A percentile compares a stretch with the other conserved stretches of the same genome.
Evolutionary conservation across 2,888 invertebrate genomes (phyloP).

Genomic region (Antheraea assamensis): DNA sequence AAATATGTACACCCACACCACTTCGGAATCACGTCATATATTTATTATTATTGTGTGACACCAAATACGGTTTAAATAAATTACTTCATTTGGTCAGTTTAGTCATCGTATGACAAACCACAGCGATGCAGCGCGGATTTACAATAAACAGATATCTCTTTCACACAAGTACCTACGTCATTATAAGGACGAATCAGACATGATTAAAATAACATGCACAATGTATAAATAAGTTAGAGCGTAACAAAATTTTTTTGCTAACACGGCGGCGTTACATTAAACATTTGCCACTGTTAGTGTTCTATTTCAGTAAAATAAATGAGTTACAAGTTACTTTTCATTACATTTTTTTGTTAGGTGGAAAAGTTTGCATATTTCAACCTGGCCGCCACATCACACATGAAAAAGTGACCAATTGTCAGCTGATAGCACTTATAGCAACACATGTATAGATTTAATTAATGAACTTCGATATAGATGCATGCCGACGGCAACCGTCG

Average conservation of each 20-base stretch:
- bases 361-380: too few species aligned
- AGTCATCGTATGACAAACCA: neutral
- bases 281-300: neutral
- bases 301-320: neutral
- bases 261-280: neutral
- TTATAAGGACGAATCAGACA: neutral
- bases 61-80: neutral
- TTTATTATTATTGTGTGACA: neutral
- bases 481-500: too few species aligned
- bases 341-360: too few species aligned
- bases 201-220: neutral
- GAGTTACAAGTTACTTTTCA: too few species aligned
- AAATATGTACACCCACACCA: neutral
- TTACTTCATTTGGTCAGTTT: neutral
- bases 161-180: neutral
- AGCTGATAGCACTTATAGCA: too few species aligned
- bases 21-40: neutral
- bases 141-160: neutral
- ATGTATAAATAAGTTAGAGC: neutral
- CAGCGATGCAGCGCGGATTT: neutral
- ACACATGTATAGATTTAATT: too few species aligned
- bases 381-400: too few species aligned
- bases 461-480: too few species aligned
- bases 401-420: too few species aligned
- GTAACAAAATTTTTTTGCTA: neutral